phyloP scores from a whole-genome alignment of 1,140 invertebrate genomes.

The Drosophila yakuba region DNA sequence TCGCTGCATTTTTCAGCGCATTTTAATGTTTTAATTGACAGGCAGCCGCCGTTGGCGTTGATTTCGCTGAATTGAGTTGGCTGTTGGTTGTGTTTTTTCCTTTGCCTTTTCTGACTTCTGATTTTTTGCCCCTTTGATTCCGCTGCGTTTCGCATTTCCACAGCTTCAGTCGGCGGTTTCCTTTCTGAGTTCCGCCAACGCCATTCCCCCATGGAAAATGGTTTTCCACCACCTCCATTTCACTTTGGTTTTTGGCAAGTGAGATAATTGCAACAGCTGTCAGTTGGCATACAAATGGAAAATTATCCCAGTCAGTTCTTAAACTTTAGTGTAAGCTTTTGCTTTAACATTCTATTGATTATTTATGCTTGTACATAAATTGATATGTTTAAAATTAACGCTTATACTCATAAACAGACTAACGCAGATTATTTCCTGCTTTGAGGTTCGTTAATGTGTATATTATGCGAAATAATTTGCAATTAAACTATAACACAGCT shows the following conservation, averaged over 20 bases:
- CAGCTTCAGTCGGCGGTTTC: conserved; percentile 38
- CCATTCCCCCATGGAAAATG: conserved; percentile 18
- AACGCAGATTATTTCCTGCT: no score
- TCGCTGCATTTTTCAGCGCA: conserved; percentile 62
- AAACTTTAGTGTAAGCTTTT: neutral
- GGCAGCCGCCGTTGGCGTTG: conserved; percentile 56
- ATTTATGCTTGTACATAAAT: no score
- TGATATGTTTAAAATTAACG: neutral
- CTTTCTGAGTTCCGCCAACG: conserved; percentile 37
- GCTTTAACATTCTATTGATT: no score
- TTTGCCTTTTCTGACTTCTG: neutral
- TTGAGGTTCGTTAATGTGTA: no score
- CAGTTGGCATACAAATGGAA: neutral
- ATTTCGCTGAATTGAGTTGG: conserved; percentile 57
- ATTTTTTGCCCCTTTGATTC: conserved; percentile 18
- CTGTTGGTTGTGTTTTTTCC: conserved; percentile 15
- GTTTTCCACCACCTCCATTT: conserved; percentile 8
- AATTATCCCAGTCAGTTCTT: neutral
- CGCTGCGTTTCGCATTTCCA: conserved; percentile 27
- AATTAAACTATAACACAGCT: no score
- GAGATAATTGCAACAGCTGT: conserved; percentile 6
- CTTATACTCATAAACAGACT: neutral
- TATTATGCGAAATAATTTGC: no score
- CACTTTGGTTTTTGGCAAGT: conserved; percentile 7
- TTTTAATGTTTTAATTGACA: conserved; percentile 83